Conservation (phyloP, 2,113 vertebrate genomes). For the Cyanoderma ruficeps region DNA sequence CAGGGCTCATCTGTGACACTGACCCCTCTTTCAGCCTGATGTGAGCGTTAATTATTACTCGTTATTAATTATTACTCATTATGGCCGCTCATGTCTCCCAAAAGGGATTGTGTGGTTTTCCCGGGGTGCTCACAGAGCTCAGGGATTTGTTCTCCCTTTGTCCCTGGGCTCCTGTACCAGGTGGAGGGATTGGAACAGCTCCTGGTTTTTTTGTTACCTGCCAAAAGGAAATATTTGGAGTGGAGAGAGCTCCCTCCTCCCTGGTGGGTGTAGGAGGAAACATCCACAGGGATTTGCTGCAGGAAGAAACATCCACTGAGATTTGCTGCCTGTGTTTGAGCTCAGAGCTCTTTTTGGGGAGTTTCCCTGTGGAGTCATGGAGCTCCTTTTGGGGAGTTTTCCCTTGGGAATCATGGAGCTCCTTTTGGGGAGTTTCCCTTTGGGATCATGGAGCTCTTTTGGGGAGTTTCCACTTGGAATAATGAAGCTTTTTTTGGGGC, state of each 20-base stretch:
- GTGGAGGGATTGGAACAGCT: background rate
- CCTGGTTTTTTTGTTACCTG: background rate
- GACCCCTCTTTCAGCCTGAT: background rate
- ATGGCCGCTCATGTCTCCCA: background rate
- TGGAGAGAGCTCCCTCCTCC: background rate
- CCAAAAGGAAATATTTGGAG: background rate
- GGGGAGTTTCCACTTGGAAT: too few species aligned
- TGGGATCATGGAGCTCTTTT: too few species aligned
- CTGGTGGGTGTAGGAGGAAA: background rate
- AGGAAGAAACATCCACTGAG: too few species aligned
- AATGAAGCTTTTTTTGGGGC: too few species aligned
- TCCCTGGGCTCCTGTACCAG: background rate
- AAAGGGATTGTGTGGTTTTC: background rate
- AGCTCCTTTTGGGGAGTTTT: too few species aligned
- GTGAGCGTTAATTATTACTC: too few species aligned
- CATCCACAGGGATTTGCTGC: too few species aligned
- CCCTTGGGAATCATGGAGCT: too few species aligned
- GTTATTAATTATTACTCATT: background rate
- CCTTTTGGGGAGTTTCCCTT: too few species aligned
- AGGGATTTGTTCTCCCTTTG: background rate
- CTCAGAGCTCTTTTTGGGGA: background rate
- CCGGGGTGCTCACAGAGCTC: rapidly evolving
- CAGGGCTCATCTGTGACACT: background rate
- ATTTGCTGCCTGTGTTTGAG: background rate
- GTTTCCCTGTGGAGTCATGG: background rate